Percentiles rank a stretch among this genome's conserved stretches.
These are phyloP conservation scores for Calliopum simillimum DNA, from an alignment of 2,888 invertebrate species.

Conservation along the genomic window DNA sequence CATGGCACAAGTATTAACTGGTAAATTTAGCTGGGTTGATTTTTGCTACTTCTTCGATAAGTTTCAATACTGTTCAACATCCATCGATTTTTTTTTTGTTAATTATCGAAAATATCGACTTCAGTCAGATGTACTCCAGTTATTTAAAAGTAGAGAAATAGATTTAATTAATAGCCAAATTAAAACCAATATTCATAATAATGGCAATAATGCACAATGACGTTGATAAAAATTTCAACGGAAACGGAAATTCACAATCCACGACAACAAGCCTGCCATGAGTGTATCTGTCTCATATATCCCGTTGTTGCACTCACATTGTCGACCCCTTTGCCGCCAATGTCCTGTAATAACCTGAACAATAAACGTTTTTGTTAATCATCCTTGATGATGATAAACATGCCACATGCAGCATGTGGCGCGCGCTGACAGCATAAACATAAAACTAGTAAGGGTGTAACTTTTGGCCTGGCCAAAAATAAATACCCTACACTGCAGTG, in stretches of 20 bases:
- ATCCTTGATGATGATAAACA: constrained; percentile 4
- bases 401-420: constrained; percentile 6
- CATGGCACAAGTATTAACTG: too few relatives aligned
- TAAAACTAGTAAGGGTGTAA: too few relatives aligned
- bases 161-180: too few relatives aligned
- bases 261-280: background rate
- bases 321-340: background rate
- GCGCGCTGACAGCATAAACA: constrained; percentile 2
- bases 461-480: too few relatives aligned
- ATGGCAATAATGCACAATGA: background rate
- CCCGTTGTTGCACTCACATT: background rate
- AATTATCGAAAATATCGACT: too few relatives aligned
- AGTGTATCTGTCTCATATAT: background rate
- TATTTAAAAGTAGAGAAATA: too few relatives aligned
- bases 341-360: background rate
- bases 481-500: too few relatives aligned
- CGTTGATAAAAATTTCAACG: background rate
- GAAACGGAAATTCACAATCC: constrained; percentile 9
- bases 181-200: background rate
- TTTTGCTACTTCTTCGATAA: too few relatives aligned
- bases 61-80: too few relatives aligned
- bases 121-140: too few relatives aligned
- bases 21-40: too few relatives aligned
- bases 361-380: constrained; percentile 18
- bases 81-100: too few relatives aligned